Percentiles rank a stretch among this genome's conserved stretches.
Conservation (phyloP, 2,888 invertebrate species). For the Heliconius ismenius region DNA sequence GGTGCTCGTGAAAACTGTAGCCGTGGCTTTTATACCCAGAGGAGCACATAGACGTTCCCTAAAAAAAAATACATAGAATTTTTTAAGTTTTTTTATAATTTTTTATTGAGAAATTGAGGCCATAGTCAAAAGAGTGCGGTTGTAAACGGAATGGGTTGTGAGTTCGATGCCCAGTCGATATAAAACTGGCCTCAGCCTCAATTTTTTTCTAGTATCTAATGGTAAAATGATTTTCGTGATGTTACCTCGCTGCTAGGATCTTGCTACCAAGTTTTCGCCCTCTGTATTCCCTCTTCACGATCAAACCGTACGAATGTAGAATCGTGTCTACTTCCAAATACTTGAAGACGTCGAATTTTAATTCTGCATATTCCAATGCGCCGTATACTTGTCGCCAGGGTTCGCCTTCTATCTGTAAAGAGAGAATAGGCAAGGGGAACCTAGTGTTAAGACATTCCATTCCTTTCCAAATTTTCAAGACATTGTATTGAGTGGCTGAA, state of each 20-base stretch:
- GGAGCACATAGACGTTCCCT: conserved; percentile 58
- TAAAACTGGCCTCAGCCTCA: neutral
- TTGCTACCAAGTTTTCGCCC: conserved; percentile 60
- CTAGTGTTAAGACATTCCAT: neutral
- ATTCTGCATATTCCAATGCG: conserved; percentile 52
- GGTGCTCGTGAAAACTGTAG: conserved; percentile 64
- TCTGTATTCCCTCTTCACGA: conserved; percentile 60
- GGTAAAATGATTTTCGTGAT: too few relatives aligned
- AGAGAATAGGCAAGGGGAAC: neutral
- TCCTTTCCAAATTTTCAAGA: neutral
- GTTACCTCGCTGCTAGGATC: conserved; percentile 63
- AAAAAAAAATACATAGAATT: conserved; percentile 14
- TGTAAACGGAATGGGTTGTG: too few relatives aligned
- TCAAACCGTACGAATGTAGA: conserved; percentile 61
- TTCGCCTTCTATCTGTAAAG: conserved; percentile 58
- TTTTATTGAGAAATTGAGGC: too few relatives aligned
- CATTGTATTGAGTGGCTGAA: neutral
- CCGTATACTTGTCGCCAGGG: conserved; percentile 59
- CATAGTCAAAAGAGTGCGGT: too few relatives aligned
- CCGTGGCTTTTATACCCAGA: conserved; percentile 58
- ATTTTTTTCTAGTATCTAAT: neutral
- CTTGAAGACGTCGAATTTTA: conserved; percentile 52
- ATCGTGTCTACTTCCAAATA: conserved; percentile 54
- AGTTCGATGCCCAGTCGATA: too few relatives aligned
- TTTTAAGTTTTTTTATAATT: too few relatives aligned